Evolutionary conservation across 2,888 invertebrate genomes (phyloP), one percentile per base, ranked within the genome.

Genomic region (Doris montereyensis): DNA sequence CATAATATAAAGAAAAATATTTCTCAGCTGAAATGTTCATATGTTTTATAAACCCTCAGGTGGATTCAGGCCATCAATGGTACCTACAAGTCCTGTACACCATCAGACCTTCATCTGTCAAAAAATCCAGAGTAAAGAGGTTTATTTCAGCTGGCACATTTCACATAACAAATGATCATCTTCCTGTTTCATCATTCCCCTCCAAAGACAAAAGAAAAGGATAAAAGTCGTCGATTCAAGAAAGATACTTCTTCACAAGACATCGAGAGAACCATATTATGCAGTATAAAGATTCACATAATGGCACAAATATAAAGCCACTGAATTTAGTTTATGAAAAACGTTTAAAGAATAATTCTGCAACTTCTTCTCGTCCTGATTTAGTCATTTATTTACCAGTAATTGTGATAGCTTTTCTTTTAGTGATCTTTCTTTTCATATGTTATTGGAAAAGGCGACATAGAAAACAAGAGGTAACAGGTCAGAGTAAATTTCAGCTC

Each of bases 1-100:
- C n/a, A n/a, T n/a, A n/a, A n/a, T n/a, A n/a, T n/a, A n/a, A n/a
- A n/a, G n/a, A n/a, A n/a, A n/a, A n/a, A n/a, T 10, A 41, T 41
- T 41, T 41, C 52, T 41, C 52, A 41, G 17, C 52, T 62, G 60
- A n/a, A n/a, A n/a, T n/a, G n/a, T n/a, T n/a, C n/a, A n/a, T n/a
- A n/a, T n/a, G n/a, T n/a, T n/a, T n/a, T n/a, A 79, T 83, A 10
- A 10, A 10, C 52, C 52, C 5, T 10, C 83, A 91, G 89, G 87
- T 91, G 34, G 89, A 88, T 67, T 87, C 91, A 21, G 91, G 90
- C 5, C 88, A 90, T 78, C 90, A 90, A 81, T 92, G 92, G 92
- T 91, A 89, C 81, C 82, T 92, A 4, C 92, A 92, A 83, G 90
- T 92, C 13, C 82, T 90, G 3, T 91, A 90, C 80, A 83, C 86